Base-by-base conservation (phyloP, 2,888 invertebrate genomes). In the Lamproptera curius region DNA sequence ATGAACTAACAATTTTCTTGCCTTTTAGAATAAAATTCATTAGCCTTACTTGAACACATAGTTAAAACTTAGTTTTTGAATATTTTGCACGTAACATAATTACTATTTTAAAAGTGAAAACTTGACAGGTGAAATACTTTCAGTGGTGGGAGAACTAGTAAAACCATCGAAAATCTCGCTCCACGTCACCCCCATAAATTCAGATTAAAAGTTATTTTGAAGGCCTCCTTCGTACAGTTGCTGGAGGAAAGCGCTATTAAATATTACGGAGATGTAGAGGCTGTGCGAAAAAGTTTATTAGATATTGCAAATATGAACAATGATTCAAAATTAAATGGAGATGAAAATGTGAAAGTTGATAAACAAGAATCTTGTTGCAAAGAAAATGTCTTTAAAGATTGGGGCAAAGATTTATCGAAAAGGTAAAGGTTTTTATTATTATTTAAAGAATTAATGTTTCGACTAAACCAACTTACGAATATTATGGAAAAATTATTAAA, bases 161-260 rank as follows among this genome's bases (percentile, higher is more conserved):
- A 74, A 56, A 67, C 62, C 26, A 79, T 90, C 17, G 75, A 79
- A 23, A 72, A 86, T 53, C 62, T 90, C 9, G 73, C 84, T 0
- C 87, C 89, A 0, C 73, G 84, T 48, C 78, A 81, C 16, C 87
- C 83, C 5, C 89, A 90, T 59, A 76, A 70, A 36, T 90, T 90
- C 55, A 68, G 89, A 10, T 51, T 90, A 1, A 75, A 73, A 63
- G 65, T 75, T 0, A 72, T 69, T 10, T 54, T 81, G 20, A 76
- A 68, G 66, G 73, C 65, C 0, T 55, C 62, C 1, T 70, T 71
- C 0, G 70, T 77, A 0, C 8, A 66, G 0, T 40, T 44, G 0
- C 50, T 83, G 0, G 67, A 71, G 0, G 61, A 64, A 0, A 61
- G 52, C 41, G 72, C 74, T 0, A 45, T 84, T 0, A 31, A 62